Evolutionary conservation across 2,888 invertebrate genomes (phyloP).

Genomic region (Epicampocera succincta): DNA sequence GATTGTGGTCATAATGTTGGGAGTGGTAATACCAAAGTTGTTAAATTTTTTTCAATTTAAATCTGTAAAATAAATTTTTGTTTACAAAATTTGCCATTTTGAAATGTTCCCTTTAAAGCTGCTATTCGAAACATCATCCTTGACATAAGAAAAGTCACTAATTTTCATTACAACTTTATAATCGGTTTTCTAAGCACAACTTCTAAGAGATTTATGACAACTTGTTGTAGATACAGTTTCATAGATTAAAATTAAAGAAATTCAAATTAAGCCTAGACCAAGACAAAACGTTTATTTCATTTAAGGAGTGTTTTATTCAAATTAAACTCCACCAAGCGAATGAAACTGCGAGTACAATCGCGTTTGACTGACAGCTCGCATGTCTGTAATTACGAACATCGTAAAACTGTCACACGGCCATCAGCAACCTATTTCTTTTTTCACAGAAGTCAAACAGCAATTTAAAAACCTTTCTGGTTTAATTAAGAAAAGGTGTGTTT

Average conservation of each 20-base stretch:
- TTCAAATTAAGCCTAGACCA: slow-evolving; percentile 41
- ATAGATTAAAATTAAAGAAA: neutral
- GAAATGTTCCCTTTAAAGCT: too few relatives aligned
- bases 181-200: too few relatives aligned
- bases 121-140: too few relatives aligned
- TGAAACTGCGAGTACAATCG: neutral
- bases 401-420: slow-evolving; percentile 69
- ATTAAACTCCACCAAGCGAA: neutral
- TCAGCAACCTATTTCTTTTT: slow-evolving; percentile 47
- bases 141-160: too few relatives aligned
- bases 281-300: neutral
- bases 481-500: slow-evolving; percentile 52
- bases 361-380: slow-evolving; percentile 54
- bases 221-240: too few relatives aligned
- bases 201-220: too few relatives aligned
- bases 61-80: too few relatives aligned
- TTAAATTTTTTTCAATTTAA: too few relatives aligned
- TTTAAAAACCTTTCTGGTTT: slow-evolving; percentile 6
- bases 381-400: slow-evolving; percentile 63
- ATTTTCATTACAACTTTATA: too few relatives aligned
- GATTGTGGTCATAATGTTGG: slow-evolving; percentile 4
- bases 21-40: neutral
- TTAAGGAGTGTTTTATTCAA: slow-evolving; percentile 37
- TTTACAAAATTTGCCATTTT: too few relatives aligned
- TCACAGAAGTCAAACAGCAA: slow-evolving; percentile 9